Conservation (phyloP, 1,140 invertebrate species). For the Macrocentrus cingulum region DNA sequence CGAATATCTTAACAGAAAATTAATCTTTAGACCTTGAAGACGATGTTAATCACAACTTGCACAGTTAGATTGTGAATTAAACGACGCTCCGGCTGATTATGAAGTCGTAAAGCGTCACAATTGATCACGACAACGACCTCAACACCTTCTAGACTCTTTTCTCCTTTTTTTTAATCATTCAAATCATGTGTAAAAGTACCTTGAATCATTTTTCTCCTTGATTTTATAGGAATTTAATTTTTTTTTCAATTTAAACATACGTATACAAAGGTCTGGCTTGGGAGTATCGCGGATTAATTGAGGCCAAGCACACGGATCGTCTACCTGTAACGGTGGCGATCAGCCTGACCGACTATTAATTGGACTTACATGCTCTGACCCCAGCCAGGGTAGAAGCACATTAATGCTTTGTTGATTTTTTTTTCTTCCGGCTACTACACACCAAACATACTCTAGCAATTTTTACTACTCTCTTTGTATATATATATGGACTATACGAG, state of each 20-base stretch:
- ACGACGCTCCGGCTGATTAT: conserved; percentile 13
- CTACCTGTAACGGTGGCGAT: conserved; percentile 25
- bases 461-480: not conserved
- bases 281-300: conserved; percentile 41
- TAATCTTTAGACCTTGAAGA: conserved; percentile 8
- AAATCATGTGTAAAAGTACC: too few relatives aligned
- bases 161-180: too few relatives aligned
- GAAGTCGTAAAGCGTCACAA: conserved; percentile 13
- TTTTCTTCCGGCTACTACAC: not conserved
- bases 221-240: too few relatives aligned
- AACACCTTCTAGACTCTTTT: conserved; percentile 4
- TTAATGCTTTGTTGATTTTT: not conserved
- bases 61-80: conserved; percentile 15
- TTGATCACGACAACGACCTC: conserved; percentile 3
- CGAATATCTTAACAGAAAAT: not conserved
- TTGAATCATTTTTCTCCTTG: too few relatives aligned
- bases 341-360: conserved; percentile 42
- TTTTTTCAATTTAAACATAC: too few relatives aligned
- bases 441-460: too few relatives aligned
- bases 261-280: too few relatives aligned
- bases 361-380: conserved; percentile 37
- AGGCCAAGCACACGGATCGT: conserved; percentile 32
- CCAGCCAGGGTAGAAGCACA: conserved; percentile 2
- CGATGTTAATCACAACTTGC: conserved; percentile 16
- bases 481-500: too few relatives aligned